Evolutionary conservation across 2,797 vertebrate genomes (phyloP).

Genomic region (Pelodytes ibericus): DNA sequence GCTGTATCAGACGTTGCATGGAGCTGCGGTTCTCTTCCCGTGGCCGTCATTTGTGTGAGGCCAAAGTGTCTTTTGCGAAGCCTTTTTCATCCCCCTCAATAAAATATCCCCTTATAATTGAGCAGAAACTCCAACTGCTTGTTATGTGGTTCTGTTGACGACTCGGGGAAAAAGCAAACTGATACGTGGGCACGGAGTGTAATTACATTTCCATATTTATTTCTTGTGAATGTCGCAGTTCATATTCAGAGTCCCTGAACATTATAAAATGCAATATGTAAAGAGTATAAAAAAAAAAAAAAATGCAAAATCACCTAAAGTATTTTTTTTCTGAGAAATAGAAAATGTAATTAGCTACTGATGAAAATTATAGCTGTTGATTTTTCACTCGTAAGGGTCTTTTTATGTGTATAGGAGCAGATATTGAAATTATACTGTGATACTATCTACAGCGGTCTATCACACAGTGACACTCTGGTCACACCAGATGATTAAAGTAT

Average conservation of each 20-base stretch:
- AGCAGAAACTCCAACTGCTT: not conserved
- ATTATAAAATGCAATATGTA: not conserved
- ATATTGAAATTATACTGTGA: too few relatives aligned
- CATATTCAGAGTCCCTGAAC: not conserved
- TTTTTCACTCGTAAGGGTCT: too few relatives aligned
- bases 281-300: not conserved
- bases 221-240: slow-evolving; percentile 8
- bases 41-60: not conserved
- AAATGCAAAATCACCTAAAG: not conserved
- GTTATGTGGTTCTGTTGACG: not conserved
- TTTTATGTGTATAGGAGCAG: too few relatives aligned
- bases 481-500: too few relatives aligned
- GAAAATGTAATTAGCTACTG: slow-evolving; percentile 5
- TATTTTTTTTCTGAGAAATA: not conserved
- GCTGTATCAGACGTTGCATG: not conserved
- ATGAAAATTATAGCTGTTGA: slow-evolving; percentile 21
- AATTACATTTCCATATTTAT: slow-evolving; percentile 25
- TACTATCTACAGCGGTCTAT: too few relatives aligned
- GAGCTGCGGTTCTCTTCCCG: not conserved
- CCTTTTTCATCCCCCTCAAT: not conserved
- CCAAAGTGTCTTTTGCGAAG: not conserved
- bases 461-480: too few relatives aligned
- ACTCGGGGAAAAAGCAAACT: not conserved
- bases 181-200: not conserved
- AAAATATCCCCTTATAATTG: not conserved